Evolutionary conservation across 2,888 invertebrate species (phyloP).

Genomic region (Prosapia bicincta): DNA sequence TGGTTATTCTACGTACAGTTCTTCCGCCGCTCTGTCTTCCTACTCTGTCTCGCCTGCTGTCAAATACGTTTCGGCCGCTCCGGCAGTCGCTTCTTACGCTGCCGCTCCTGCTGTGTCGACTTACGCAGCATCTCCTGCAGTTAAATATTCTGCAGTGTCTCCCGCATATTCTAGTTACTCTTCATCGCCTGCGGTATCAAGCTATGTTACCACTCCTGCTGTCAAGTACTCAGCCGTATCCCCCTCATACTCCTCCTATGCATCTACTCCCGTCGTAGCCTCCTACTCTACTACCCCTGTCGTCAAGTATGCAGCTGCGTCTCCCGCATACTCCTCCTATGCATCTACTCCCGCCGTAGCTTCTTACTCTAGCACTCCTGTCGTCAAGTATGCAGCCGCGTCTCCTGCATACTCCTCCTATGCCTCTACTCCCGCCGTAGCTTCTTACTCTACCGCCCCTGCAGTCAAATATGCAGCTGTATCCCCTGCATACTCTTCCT

Average conservation of each 20-base stretch:
- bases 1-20: slow-evolving; percentile 51
- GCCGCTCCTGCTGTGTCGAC: slow-evolving; percentile 38
- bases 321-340: slow-evolving; percentile 28
- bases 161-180: slow-evolving; percentile 19
- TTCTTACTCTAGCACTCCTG: slow-evolving; percentile 39
- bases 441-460: slow-evolving; percentile 37
- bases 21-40: slow-evolving; percentile 42
- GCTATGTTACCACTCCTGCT: slow-evolving; percentile 10
- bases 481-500: slow-evolving; percentile 50
- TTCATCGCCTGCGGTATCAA: slow-evolving; percentile 18
- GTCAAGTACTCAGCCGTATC: slow-evolving; percentile 34
- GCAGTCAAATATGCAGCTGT: slow-evolving; percentile 52
- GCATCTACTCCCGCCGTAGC: slow-evolving; percentile 33
- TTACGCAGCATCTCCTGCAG: slow-evolving; percentile 21
- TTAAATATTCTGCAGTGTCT: slow-evolving; percentile 30
- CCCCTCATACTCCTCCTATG: slow-evolving; percentile 30
- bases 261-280: slow-evolving; percentile 36
- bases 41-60: slow-evolving; percentile 39
- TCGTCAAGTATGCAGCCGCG: slow-evolving; percentile 30
- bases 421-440: slow-evolving; percentile 46
- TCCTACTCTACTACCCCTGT: slow-evolving; percentile 20
- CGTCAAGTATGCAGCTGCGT: slow-evolving; percentile 3
- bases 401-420: slow-evolving; percentile 40
- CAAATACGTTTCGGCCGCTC: slow-evolving; percentile 44
- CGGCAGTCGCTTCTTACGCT: slow-evolving; percentile 45